phyloP scores from a whole-genome alignment of 2,888 invertebrate species.

The Torymus aiolomorphi region DNA sequence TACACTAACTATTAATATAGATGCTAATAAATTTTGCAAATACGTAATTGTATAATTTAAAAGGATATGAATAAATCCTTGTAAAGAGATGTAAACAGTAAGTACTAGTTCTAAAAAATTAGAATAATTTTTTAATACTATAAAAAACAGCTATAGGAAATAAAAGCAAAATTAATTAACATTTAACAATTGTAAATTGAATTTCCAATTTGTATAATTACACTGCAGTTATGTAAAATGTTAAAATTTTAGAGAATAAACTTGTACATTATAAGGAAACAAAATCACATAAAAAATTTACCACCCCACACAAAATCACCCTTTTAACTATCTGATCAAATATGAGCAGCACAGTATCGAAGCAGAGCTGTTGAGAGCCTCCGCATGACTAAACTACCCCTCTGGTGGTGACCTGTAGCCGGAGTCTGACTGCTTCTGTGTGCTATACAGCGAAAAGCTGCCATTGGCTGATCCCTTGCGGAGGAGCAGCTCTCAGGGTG shows the following conservation, averaged over 20 bases:
- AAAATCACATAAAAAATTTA: constrained; percentile 19
- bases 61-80: too few relatives aligned
- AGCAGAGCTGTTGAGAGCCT: constrained; percentile 50
- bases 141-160: too few relatives aligned
- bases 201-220: neutral
- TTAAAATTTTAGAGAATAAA: neutral
- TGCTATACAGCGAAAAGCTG: constrained; percentile 64
- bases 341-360: constrained; percentile 21
- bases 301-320: constrained; percentile 17
- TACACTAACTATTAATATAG: too few relatives aligned
- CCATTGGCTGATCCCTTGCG: constrained; percentile 65
- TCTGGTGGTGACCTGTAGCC: constrained; percentile 56
- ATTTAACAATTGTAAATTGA: neutral
- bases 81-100: too few relatives aligned
- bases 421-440: constrained; percentile 26
- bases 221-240: neutral
- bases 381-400: constrained; percentile 62
- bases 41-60: too few relatives aligned
- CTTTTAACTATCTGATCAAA: constrained; percentile 27
- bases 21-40: too few relatives aligned
- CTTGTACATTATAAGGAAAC: neutral
- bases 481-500: constrained; percentile 64
- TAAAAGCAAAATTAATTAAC: neutral
- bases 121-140: too few relatives aligned
- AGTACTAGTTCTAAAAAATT: too few relatives aligned